Percentiles rank a stretch among this genome's conserved stretches.
Conservation (phyloP, 2,888 invertebrate genomes). For the Apantesis nais region DNA sequence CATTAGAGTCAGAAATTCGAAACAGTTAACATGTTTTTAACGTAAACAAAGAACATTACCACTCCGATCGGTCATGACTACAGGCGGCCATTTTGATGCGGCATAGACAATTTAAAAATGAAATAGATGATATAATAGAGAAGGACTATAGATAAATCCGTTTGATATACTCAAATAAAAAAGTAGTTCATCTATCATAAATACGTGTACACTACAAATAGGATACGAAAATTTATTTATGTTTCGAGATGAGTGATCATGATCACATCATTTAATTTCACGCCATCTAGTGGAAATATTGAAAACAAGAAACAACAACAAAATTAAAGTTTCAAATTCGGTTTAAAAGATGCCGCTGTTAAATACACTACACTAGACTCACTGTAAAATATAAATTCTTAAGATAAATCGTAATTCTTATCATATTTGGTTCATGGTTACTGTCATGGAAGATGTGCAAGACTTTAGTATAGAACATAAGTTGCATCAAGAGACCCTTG, state of each 20-base stretch:
- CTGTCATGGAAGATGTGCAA: too few species aligned
- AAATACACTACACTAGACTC: too few species aligned
- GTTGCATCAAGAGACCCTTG: too few species aligned
- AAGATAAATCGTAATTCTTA: too few species aligned
- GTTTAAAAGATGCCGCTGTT: conserved; percentile 1
- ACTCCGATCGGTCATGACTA: conserved; percentile 79
- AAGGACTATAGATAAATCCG: background rate
- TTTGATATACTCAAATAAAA: background rate
- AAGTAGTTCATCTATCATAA: background rate
- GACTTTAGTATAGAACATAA: too few species aligned
- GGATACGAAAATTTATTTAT: background rate
- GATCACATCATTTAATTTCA: too few species aligned
- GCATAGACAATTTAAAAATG: conserved; percentile 70
- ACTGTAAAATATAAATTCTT: too few species aligned
- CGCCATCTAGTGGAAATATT: background rate
- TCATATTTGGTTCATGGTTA: too few species aligned
- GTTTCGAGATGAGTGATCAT: background rate
- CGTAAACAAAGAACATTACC: conserved; percentile 84
- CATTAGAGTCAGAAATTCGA: conserved; percentile 70
- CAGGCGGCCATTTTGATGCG: conserved; percentile 80
- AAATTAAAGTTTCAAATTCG: background rate
- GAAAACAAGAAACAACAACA: background rate
- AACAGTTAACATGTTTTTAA: conserved; percentile 73
- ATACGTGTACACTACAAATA: background rate
- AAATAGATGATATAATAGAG: conserved; percentile 14